Conservation (phyloP, 2,888 invertebrate genomes). For the Proisotoma minuta region DNA sequence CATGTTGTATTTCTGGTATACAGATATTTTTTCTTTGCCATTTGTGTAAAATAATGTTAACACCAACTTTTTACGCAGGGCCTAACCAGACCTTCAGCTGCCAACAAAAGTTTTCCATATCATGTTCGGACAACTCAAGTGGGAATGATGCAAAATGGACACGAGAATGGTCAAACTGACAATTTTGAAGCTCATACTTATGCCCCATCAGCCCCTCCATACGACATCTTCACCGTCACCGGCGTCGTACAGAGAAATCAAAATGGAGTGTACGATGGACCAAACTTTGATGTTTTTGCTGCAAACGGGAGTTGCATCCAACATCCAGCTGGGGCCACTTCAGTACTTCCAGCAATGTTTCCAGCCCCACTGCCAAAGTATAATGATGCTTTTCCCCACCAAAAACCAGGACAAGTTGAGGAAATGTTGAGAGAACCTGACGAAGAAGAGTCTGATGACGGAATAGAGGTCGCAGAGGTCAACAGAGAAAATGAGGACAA, state of each 20-base stretch:
- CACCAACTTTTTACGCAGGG: conserved; percentile 56
- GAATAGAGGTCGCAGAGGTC: conserved; percentile 16
- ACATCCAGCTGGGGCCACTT: conserved; percentile 20
- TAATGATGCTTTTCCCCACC: conserved; percentile 43
- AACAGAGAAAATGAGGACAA: background rate
- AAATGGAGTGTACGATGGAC: conserved; percentile 20
- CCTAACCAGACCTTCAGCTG: conserved; percentile 75
- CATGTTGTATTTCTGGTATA: conserved; percentile 66
- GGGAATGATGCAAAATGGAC: conserved; percentile 49
- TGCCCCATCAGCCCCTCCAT: conserved; percentile 54
- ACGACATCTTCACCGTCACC: conserved; percentile 50
- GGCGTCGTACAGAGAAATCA: conserved; percentile 46
- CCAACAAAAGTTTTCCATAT: conserved; percentile 84
- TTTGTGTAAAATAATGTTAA: conserved; percentile 1
- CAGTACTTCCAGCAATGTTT: conserved; percentile 35
- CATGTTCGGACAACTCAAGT: conserved; percentile 69
- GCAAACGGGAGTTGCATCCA: conserved; percentile 30
- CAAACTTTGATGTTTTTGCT: conserved; percentile 39
- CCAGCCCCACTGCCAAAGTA: conserved; percentile 44
- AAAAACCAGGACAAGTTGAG: conserved; percentile 45
- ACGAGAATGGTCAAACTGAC: conserved; percentile 50
- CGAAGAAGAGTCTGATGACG: conserved; percentile 33
- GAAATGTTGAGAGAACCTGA: conserved; percentile 46
- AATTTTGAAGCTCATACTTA: conserved; percentile 63
- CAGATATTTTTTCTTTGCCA: background rate